phyloP scores from a whole-genome alignment of 2,888 invertebrate genomes.

The Callyntrura sp. region DNA sequence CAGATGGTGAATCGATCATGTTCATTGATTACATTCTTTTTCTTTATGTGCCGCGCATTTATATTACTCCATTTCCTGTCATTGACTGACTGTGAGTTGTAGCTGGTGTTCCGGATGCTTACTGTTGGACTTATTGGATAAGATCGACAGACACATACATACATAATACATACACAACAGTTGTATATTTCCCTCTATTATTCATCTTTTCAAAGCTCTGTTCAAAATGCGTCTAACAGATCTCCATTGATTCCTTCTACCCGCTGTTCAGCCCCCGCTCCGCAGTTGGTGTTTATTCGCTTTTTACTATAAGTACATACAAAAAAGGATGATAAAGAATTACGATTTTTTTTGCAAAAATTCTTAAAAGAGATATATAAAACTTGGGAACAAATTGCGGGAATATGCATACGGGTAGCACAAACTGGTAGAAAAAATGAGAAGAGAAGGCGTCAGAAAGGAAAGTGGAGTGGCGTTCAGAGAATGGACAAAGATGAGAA shows the following conservation, averaged over 20 bases:
- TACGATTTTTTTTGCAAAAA: conserved; percentile 46
- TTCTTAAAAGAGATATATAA: conserved; percentile 30
- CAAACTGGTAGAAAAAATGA: no score
- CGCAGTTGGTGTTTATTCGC: not conserved
- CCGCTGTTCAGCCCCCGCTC: not conserved
- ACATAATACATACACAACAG: conserved; percentile 1
- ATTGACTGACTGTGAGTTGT: conserved; percentile 38
- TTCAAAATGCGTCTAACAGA: not conserved
- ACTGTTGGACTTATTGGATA: not conserved
- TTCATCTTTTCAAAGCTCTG: not conserved
- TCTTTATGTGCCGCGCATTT: conserved; percentile 55
- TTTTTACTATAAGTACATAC: conserved; percentile 9
- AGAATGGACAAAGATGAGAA: conserved; percentile 31
- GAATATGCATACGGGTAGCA: not conserved
- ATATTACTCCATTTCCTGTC: conserved; percentile 51
- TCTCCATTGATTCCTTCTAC: conserved; percentile 39
- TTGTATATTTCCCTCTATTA: not conserved
- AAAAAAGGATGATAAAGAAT: conserved; percentile 43
- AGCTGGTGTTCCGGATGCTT: conserved; percentile 12
- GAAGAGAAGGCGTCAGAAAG: not conserved
- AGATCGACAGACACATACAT: not conserved
- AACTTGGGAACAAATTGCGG: conserved; percentile 14
- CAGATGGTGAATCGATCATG: conserved; percentile 58
- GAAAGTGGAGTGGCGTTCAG: conserved; percentile 7
- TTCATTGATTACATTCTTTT: conserved; percentile 52